Base-by-base conservation (phyloP, 2,113 vertebrate genomes). In the Paracanthobrama guichenoti region DNA sequence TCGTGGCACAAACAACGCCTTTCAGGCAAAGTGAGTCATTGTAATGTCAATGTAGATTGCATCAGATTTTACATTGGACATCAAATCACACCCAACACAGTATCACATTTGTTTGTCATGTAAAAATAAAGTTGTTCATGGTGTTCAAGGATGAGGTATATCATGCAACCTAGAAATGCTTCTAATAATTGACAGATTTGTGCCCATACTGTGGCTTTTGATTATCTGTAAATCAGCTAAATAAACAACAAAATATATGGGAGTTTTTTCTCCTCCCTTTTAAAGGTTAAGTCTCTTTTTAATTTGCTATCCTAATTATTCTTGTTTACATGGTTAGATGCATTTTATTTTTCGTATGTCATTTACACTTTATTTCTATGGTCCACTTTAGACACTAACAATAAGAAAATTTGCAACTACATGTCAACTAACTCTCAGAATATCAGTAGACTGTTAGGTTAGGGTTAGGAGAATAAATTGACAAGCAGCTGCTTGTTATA, bases 1-100 rank as follows among this genome's bases (percentile, higher is more conserved):
- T 87, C 67, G 95, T 73, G 95, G 95, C 80, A 95, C 95, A 67
- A 95, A 95, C 91, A 95, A 95, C 22, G 95, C 95, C 57, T 95
- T 95, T 87, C 95, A 95, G 92, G 94, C 94, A 87, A 95, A 95
- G 95, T 95, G 84, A 87, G 92, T 84, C 53, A 60, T 76, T 39
- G 35, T 18, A 60, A 81, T 39, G 35, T 18, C 8, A 28, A 35
- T 44, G 1, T n/a, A 50, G 44, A 24, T 39, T 16, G 39, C 5
- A 13, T 66, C 42, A 50, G 24, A 20, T 53, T 18, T 74, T 9
- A 53, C 16, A 53, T 20, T 22, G 8, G 2, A 13, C 39, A 44
- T 72, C 62, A 72, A 3, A 26, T 14, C 24, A n/a, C n/a, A 18
- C 12, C n/a, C 42, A 50, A 55, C 28, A 57, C 11, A 12, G 8